phyloP scores from a whole-genome alignment of 2,888 invertebrate genomes.

The Tupiocoris notatus region DNA sequence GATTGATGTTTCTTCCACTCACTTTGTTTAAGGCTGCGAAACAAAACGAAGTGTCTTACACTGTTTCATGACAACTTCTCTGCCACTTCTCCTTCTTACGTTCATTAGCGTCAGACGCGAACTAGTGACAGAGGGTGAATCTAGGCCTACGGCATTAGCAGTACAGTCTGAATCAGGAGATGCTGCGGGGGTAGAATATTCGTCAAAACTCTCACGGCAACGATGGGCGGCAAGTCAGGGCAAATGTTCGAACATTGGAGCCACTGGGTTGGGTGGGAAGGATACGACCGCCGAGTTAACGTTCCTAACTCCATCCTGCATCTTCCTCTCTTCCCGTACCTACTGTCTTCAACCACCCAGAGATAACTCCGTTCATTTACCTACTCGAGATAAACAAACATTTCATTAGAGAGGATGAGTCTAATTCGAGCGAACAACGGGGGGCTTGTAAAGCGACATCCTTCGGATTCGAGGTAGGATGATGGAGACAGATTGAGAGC shows the following conservation, averaged over 20 bases:
- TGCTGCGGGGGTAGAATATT: neutral
- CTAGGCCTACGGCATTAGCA: neutral
- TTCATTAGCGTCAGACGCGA: neutral
- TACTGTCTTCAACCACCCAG: neutral
- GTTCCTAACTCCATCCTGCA: neutral
- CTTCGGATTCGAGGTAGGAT: neutral
- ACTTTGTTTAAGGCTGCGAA: neutral
- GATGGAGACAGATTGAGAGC: neutral
- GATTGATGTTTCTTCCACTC: neutral
- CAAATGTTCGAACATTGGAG: neutral
- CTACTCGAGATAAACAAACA: constrained; percentile 25
- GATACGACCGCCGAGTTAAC: neutral
- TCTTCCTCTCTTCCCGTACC: neutral
- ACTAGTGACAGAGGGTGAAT: neutral
- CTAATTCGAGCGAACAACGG: constrained; percentile 5
- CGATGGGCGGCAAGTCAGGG: neutral
- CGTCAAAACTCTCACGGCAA: constrained; percentile 5
- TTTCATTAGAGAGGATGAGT: constrained; percentile 16
- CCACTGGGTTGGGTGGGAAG: neutral
- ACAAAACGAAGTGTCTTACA: neutral
- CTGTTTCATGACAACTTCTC: neutral
- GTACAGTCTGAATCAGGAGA: neutral
- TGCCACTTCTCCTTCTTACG: neutral
- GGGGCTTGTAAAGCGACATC: neutral
- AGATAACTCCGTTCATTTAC: constrained; percentile 24